These are phyloP conservation scores for Hipparchia semele DNA, from an alignment of 2,888 invertebrate genomes.

Conservation along the genomic window DNA sequence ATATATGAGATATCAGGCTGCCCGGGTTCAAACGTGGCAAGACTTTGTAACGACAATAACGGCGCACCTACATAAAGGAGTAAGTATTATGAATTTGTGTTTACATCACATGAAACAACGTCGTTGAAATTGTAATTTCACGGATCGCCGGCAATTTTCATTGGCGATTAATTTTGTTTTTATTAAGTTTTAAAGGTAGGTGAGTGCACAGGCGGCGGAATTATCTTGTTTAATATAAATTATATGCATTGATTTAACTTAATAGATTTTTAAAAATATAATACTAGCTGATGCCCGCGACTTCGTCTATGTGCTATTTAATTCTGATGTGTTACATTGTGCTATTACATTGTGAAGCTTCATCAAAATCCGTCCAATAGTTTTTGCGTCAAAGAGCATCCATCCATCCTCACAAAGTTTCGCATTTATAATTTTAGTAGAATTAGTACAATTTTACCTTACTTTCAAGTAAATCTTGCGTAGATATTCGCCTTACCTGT, in stretches of 20 bases:
- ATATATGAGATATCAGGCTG: slow-evolving; percentile 10
- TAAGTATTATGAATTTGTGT: slow-evolving; percentile 32
- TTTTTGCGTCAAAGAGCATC: no score
- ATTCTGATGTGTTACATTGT: no score
- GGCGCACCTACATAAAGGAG: slow-evolving; percentile 17
- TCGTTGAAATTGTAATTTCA: slow-evolving; percentile 79
- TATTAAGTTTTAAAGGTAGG: slow-evolving; percentile 33
- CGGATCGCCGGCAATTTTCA: slow-evolving; percentile 76
- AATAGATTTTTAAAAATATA: neutral
- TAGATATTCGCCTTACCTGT: slow-evolving; percentile 9
- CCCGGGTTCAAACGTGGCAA: slow-evolving; percentile 11
- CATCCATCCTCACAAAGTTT: no score
- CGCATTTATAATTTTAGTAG: no score
- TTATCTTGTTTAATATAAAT: slow-evolving; percentile 42
- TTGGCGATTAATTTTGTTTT: slow-evolving; percentile 75
- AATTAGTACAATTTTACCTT: neutral
- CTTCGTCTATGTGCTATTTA: neutral
- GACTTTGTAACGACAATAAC: slow-evolving; percentile 17
- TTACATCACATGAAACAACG: slow-evolving; percentile 64
- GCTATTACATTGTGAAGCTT: no score
- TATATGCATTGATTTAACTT: slow-evolving; percentile 8
- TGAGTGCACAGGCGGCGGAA: neutral
- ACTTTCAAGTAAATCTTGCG: neutral
- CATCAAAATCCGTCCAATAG: no score
- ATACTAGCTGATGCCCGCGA: neutral